Evolutionary conservation across 1,140 invertebrate genomes (phyloP).

Genomic region (Elysia chlorotica): DNA sequence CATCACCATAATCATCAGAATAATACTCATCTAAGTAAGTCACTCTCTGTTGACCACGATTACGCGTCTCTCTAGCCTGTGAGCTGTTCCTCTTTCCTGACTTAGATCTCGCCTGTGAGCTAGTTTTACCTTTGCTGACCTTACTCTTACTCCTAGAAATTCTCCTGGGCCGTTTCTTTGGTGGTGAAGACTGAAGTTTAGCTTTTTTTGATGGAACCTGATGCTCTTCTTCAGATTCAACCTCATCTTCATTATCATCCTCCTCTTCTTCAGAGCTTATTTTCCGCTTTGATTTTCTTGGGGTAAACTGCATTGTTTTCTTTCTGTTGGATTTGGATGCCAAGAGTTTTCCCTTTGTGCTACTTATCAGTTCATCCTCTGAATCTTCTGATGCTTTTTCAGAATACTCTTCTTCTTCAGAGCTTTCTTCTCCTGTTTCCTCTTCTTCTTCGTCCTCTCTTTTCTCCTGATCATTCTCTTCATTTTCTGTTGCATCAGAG

Average conservation of each 20-base stretch:
- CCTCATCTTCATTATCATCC: neutral
- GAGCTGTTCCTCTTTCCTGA: neutral
- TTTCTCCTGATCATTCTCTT: constrained; percentile 3
- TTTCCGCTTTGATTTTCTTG: neutral
- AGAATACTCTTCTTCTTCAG: neutral
- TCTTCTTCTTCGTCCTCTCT: constrained; percentile 16
- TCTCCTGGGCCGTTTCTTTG: neutral
- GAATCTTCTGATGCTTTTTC: constrained; percentile 12
- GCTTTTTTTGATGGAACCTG: neutral
- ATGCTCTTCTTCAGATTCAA: too few species aligned
- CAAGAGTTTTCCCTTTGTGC: too few species aligned
- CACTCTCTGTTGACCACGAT: constrained; percentile 57
- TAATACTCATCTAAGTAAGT: constrained; percentile 52
- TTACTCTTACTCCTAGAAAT: neutral
- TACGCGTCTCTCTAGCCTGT: constrained; percentile 41
- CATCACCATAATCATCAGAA: constrained; percentile 27
- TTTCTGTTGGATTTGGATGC: neutral
- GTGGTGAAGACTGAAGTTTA: neutral
- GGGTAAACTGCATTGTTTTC: too few species aligned
- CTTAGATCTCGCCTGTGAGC: neutral
- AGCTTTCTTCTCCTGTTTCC: constrained; percentile 1
- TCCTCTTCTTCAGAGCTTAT: neutral
- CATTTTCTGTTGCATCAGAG: constrained; percentile 14
- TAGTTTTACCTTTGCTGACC: neutral
- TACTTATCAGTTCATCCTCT: constrained; percentile 17